Conservation (phyloP, 2,888 invertebrate species). For the Acanthosepion lycidas region DNA sequence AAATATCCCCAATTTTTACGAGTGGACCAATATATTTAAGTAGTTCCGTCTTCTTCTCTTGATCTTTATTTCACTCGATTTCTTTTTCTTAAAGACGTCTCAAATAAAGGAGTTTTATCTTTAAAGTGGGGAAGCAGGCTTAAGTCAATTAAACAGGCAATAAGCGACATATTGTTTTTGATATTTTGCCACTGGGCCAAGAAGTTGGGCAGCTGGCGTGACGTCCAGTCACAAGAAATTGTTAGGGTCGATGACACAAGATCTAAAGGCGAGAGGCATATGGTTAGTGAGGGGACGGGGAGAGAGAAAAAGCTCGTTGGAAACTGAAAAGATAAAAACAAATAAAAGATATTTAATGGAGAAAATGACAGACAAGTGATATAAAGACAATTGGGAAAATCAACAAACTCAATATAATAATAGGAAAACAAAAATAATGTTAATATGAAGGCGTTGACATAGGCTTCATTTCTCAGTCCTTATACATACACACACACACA, state of each 20-base stretch:
- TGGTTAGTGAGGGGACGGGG: neutral
- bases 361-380: neutral
- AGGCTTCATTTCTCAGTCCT: neutral
- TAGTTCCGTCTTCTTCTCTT: too few species aligned
- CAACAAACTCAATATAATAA: too few species aligned
- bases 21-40: too few species aligned
- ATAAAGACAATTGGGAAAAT: neutral
- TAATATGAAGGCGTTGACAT: too few species aligned
- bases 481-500: neutral
- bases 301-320: neutral
- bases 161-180: conserved; percentile 8
- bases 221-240: neutral
- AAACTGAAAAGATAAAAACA: neutral
- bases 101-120: neutral
- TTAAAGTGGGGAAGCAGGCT: neutral
- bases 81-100: too few species aligned
- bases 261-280: neutral
- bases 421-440: too few species aligned
- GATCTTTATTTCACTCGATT: too few species aligned
- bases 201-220: neutral
- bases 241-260: neutral
- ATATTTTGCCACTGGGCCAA: neutral
- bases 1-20: too few species aligned
- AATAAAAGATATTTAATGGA: neutral
- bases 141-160: neutral